Base-by-base conservation (phyloP, 2,888 invertebrate species). In the Chirona hameri region DNA sequence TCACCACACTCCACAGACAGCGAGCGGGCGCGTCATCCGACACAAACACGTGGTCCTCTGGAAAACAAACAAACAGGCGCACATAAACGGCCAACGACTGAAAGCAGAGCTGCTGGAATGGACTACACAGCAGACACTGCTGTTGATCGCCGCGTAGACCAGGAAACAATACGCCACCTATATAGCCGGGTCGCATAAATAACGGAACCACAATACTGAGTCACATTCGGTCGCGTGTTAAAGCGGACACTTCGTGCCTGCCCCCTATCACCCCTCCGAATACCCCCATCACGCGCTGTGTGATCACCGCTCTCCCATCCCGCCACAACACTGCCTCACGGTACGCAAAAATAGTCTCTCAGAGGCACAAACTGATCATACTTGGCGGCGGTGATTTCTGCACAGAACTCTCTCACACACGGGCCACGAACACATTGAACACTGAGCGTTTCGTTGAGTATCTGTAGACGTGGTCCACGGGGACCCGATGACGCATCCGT, bases 331-430 rank as follows among this genome's bases (percentile, higher is more conserved):
- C 7, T 12, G 24, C 24, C 60, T 24, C 60, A 0, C 60, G 7
- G 60, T 60, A 60, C 60, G 60, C 60, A 60, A 60, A 60, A 60
- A 60, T 60, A 60, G 60, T 60, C 60, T 60, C 60, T 60, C 24
- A 7, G 21, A 60, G 60, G 60, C 60, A 60, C 60, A 60, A 60
- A 21, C 21, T 24, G 60, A 60, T 60, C 60, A 21, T 24, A 60
- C 24, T 24, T 60, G 60, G 60, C 60, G 18, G 24, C 24, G 24
- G 24, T 60, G 60, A 60, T 60, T 60, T 7, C 24, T 24, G 7
- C 60, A 24, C 24, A n/a, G n/a, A n/a, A 24, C 52, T 12, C 52
- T 18, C 24, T 21, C 1, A 24, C 21, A 60, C 24, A 24, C 60
- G 60, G 60, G 18, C 2, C 21, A 60, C 60, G 21, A 24, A 60